Conservation (phyloP, 92 coral and sea anemone species). For the Muricea muricata region DNA sequence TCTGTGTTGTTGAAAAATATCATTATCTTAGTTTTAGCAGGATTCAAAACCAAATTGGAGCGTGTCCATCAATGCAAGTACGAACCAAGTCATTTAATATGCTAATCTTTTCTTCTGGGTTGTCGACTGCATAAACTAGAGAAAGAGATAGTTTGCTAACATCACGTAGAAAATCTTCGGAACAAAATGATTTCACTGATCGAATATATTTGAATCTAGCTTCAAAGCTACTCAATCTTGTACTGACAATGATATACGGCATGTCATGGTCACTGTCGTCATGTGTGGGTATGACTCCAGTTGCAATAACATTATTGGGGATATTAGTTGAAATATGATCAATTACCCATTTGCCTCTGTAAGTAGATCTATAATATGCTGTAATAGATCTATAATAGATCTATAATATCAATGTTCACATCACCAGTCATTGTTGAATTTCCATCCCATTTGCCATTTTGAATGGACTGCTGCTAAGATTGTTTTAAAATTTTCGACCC, state of each 20-base stretch:
- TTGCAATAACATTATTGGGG: conserved; percentile 14
- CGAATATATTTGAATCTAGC: conserved; percentile 35
- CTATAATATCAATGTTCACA: neutral
- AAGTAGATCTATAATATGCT: conserved; percentile 13
- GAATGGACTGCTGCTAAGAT: neutral
- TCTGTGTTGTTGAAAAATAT: too few species aligned
- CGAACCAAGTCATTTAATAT: conserved; percentile 9
- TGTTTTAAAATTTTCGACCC: neutral
- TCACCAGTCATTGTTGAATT: conserved; percentile 1
- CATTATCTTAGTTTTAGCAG: too few species aligned
- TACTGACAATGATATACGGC: conserved; percentile 18
- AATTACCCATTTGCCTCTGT: conserved; percentile 13
- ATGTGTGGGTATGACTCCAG: conserved; percentile 3
- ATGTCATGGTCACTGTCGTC: conserved; percentile 30
- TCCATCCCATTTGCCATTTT: conserved; percentile 21
- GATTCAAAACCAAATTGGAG: too few species aligned
- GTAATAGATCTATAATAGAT: neutral
- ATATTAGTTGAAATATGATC: conserved; percentile 46
- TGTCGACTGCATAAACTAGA: conserved; percentile 16
- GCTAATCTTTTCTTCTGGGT: neutral
- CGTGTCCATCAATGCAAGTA: conserved; percentile 23
- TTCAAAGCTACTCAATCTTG: conserved; percentile 16
- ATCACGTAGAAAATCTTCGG: neutral
- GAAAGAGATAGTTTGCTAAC: conserved; percentile 13
- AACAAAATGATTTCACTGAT: neutral